Base-by-base conservation (phyloP, 2,113 vertebrate species). In the Paracanthobrama guichenoti region DNA sequence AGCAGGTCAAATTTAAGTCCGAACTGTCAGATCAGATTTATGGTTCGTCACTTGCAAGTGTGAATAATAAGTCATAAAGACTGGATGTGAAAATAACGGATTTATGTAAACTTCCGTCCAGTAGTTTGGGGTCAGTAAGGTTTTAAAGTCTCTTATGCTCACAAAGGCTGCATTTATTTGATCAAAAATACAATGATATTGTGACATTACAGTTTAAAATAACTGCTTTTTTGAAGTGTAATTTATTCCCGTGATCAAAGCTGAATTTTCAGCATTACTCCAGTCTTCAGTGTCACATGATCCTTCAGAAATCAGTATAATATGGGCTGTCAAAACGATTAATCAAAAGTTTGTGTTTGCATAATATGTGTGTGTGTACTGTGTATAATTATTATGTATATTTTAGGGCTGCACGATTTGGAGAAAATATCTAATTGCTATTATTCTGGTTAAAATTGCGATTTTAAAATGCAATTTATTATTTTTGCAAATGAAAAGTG, bases 11-110 rank as follows among this genome's bases (percentile, higher is more conserved):
- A 62, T 79, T 39, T n/a, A 42, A 60, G 20, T 60, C 20, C 46
- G 69, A 72, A 46, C 39, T 26, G 69, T 72, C 69, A 26, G 69
- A 73, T 48, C 71, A 46, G 71, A 48, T 73, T 55, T 55, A 55
- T 42, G 22, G 66, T 22, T 31, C 6, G 16, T 64, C 26, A 66
- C 5, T 66, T 22, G 31, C 64, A 42, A 44, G 20, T 42, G 35
- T 44, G 20, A 44, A n/a, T 72, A 22, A 69, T 39, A 8, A 20
- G 66, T 42, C 5, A n/a, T 42, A 26, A 7, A 73, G 69, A 46
- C 4, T 44, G 6, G 42, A 46, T 24, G 12, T 44, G 22, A 20
- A 71, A 24, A 71, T 66, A 67, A 26, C 13, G 9, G 35, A 44
- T 72, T 72, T 46, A 26, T 16, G 69, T 8, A 26, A 11, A 46